Conservation (phyloP, 2,888 invertebrate genomes). For the Drepanosiphum platanoidis region DNA sequence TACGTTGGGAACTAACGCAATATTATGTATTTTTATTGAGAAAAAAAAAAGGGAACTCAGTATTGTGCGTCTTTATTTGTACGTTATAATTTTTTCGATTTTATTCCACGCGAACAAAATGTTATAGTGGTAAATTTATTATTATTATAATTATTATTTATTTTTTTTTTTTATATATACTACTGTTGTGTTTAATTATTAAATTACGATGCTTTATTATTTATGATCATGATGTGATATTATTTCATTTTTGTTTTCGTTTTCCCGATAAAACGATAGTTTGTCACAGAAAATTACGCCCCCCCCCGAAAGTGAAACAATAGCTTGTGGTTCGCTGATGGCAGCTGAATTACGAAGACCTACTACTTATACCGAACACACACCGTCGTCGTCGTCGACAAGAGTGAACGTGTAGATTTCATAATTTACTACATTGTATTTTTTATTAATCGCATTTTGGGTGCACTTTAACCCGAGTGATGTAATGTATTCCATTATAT, state of each 20-base stretch:
- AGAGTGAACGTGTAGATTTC: neutral
- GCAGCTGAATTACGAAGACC: slow-evolving; percentile 35
- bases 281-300: neutral
- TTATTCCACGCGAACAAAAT: slow-evolving; percentile 59
- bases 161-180: neutral
- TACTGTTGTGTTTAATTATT: slow-evolving; percentile 43
- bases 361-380: neutral
- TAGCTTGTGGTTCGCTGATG: neutral
- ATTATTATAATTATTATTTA: slow-evolving; percentile 14
- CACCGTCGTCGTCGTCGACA: neutral
- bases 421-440: neutral
- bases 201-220: slow-evolving; percentile 46
- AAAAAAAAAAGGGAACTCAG: slow-evolving; percentile 19
- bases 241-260: neutral
- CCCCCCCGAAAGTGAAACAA: neutral
- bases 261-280: neutral
- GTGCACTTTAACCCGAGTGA: slow-evolving; percentile 21
- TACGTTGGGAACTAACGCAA: neutral
- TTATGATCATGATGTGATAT: neutral
- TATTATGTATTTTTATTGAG: neutral
- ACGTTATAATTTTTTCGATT: slow-evolving; percentile 55
- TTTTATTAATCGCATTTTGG: slow-evolving; percentile 21
- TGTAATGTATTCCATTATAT: neutral
- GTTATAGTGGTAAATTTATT: slow-evolving; percentile 16
- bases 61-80: slow-evolving; percentile 57